Conservation (phyloP, 2,113 vertebrate species). For the Notarius lentiginosus region DNA sequence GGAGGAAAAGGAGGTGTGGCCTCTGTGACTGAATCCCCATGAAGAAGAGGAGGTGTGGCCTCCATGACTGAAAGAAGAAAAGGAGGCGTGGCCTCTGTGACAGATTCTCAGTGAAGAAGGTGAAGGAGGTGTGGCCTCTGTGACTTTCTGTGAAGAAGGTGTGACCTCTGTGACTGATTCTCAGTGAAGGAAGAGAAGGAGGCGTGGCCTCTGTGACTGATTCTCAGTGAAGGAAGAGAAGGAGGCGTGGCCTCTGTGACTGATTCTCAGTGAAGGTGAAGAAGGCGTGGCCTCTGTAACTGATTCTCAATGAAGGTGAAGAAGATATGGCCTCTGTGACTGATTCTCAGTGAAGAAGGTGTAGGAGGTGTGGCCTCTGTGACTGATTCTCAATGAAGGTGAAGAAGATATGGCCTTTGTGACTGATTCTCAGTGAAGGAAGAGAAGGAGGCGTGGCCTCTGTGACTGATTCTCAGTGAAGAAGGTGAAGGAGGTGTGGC, state of each 20-base stretch:
- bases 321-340: too few relatives aligned
- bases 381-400: too few relatives aligned
- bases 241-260: background rate
- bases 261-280: background rate
- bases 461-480: too few relatives aligned
- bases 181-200: background rate
- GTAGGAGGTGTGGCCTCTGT: too few relatives aligned
- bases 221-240: background rate
- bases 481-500: too few relatives aligned
- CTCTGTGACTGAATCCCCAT: background rate
- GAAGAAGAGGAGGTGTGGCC: background rate
- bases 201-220: background rate
- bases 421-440: background rate
- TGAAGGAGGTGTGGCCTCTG: background rate
- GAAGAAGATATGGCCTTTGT: too few relatives aligned
- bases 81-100: background rate
- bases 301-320: too few relatives aligned
- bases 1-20: background rate
- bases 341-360: background rate
- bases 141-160: background rate
- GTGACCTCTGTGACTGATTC: background rate
- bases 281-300: too few relatives aligned
- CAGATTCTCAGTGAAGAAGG: background rate
- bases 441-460: background rate
- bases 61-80: too few relatives aligned